phyloP scores from a whole-genome alignment of 1,140 invertebrate species.

The Neodiprion lecontei region DNA sequence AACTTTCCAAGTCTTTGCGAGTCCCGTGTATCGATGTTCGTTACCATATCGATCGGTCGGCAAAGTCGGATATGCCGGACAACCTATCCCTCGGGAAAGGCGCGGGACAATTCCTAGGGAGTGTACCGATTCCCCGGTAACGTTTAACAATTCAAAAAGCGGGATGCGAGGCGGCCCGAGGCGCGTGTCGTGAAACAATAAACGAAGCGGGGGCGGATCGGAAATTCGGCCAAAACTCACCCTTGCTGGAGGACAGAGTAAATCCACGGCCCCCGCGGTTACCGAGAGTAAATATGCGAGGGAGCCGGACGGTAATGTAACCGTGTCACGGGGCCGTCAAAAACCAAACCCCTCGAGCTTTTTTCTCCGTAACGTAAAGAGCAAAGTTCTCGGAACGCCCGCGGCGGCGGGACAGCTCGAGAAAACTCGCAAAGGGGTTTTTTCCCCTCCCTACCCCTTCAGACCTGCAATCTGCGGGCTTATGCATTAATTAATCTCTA shows the following conservation, averaged over 20 bases:
- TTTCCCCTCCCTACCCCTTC: background rate
- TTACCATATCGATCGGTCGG: too few species aligned
- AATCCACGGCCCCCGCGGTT: background rate
- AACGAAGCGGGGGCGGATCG: background rate
- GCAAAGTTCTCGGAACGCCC: background rate
- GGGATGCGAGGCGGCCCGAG: background rate
- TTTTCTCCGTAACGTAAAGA: background rate
- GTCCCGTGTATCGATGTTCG: too few species aligned
- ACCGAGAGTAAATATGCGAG: background rate
- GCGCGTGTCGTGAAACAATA: background rate
- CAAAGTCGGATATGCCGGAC: too few species aligned
- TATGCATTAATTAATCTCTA: slow-evolving; percentile 8
- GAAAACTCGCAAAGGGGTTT: background rate
- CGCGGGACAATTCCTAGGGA: background rate
- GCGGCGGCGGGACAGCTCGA: background rate
- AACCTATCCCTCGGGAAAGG: background rate
- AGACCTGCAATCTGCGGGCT: background rate
- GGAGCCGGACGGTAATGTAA: background rate
- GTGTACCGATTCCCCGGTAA: background rate
- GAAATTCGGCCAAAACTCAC: background rate
- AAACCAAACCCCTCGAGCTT: background rate
- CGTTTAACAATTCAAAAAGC: background rate
- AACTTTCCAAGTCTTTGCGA: too few species aligned
- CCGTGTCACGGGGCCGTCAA: background rate
- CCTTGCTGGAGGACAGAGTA: background rate